phyloP scores from a whole-genome alignment of 2,888 invertebrate species.

The Tubulanus polymorphus region DNA sequence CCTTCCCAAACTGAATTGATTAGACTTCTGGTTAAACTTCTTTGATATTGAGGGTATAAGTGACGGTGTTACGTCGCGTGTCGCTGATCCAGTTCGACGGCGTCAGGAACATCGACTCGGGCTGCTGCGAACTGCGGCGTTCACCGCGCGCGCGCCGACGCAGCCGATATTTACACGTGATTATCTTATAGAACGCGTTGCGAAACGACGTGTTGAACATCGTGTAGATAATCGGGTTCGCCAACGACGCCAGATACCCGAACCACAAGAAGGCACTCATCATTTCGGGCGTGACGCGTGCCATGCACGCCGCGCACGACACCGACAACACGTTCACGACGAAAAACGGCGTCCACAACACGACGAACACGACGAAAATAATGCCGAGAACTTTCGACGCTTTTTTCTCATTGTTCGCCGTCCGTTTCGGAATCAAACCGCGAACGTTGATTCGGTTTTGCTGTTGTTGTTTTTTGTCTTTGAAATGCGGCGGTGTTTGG shows the following conservation, averaged over 20 bases:
- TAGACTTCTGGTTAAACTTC: too few species aligned
- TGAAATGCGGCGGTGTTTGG: not conserved
- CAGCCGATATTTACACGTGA: conserved; percentile 35
- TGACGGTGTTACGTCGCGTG: conserved; percentile 30
- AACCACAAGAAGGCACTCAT: conserved; percentile 49
- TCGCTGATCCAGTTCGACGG: conserved; percentile 28
- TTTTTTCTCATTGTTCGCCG: conserved; percentile 42
- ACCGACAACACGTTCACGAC: conserved; percentile 44
- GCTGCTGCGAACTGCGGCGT: conserved; percentile 4
- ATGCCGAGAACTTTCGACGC: conserved; percentile 52
- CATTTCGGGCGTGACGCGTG: conserved; percentile 30
- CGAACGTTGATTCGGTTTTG: too few species aligned
- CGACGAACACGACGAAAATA: conserved; percentile 50
- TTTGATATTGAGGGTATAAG: conserved; percentile 26
- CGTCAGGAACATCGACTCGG: conserved; percentile 23
- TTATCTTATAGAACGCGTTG: conserved; percentile 41
- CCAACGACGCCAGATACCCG: conserved; percentile 48
- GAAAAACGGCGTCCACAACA: conserved; percentile 52
- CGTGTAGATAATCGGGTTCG: conserved; percentile 52
- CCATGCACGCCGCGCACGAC: conserved; percentile 34
- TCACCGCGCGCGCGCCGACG: conserved; percentile 16
- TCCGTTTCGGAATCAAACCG: conserved; percentile 19
- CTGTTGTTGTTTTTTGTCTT: not conserved
- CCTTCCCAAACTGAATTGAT: too few species aligned
- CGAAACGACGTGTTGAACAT: conserved; percentile 52